These are phyloP conservation scores for Sarcophaga subvicina DNA, from an alignment of 2,888 invertebrate species.

Conservation along the genomic window DNA sequence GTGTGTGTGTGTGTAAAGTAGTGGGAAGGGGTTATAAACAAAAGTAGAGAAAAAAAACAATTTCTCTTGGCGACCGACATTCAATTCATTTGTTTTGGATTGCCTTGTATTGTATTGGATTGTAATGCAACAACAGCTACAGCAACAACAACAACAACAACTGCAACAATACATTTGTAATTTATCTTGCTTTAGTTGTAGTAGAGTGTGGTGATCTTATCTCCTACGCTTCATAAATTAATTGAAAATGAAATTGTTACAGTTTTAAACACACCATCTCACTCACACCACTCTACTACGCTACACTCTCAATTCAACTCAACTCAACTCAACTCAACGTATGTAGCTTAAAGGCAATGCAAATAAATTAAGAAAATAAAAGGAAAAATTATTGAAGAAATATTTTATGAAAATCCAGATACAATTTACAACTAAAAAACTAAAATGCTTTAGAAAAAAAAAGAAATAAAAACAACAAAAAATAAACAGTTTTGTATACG, in stretches of 20 bases:
- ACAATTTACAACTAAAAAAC: not conserved
- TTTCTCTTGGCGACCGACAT: not conserved
- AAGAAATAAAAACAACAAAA: not conserved
- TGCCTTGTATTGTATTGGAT: not conserved
- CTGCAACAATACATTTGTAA: slow-evolving; percentile 14
- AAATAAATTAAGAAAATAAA: not conserved
- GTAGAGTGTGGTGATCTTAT: slow-evolving; percentile 54
- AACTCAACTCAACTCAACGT: not conserved
- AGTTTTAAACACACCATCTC: slow-evolving; percentile 25
- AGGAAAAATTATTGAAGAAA: slow-evolving; percentile 36
- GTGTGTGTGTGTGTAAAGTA: not conserved
- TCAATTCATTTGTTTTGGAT: not conserved
- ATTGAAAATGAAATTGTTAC: slow-evolving; percentile 70
- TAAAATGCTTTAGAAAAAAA: too few relatives aligned
- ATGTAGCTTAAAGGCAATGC: slow-evolving; percentile 54
- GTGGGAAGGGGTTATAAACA: too few relatives aligned
- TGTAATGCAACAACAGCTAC: slow-evolving; percentile 37
- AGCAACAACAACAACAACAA: not conserved
- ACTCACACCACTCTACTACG: too few relatives aligned
- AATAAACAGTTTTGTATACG: not conserved
- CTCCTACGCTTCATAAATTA: slow-evolving; percentile 71
- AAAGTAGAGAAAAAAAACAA: not conserved
- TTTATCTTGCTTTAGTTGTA: slow-evolving; percentile 62
- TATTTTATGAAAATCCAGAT: not conserved
- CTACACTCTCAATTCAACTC: not conserved